Percentiles rank a stretch among this genome's conserved stretches.
Conservation (phyloP, 2,888 invertebrate species). For the Macaria liturata region DNA sequence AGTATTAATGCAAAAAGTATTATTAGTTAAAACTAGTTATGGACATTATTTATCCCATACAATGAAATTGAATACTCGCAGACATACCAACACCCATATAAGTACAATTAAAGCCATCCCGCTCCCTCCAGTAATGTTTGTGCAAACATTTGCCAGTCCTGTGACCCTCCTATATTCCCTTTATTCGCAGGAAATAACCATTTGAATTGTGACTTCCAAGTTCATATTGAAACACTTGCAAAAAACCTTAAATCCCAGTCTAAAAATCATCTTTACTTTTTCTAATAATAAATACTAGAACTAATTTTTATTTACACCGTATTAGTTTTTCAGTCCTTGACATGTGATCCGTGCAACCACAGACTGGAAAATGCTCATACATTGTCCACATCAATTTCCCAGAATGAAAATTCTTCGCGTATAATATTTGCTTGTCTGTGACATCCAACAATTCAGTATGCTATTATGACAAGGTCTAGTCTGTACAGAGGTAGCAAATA, state of each 20-base stretch:
- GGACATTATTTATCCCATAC: no score
- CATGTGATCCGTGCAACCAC: no score
- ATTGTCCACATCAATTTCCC: no score
- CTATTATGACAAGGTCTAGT: conserved; percentile 16
- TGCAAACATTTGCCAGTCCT: conserved; percentile 54
- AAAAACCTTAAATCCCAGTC: neutral
- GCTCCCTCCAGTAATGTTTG: conserved; percentile 48
- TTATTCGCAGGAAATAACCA: conserved; percentile 13
- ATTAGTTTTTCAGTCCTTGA: no score
- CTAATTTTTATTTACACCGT: no score
- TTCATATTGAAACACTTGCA: conserved; percentile 5
- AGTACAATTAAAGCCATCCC: conserved; percentile 24
- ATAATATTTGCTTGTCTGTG: no score
- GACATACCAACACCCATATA: conserved; percentile 3
- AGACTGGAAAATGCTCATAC: no score
- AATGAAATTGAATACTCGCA: no score
- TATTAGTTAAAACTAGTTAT: no score
- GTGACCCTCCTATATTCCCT: conserved; percentile 36
- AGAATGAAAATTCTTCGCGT: no score
- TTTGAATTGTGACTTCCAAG: conserved; percentile 15
- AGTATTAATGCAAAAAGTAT: no score
- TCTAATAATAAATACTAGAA: neutral
- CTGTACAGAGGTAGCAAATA: conserved; percentile 34
- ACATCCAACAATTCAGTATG: neutral
- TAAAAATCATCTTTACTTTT: neutral